Evolutionary conservation across 2,797 vertebrate species (phyloP).

Genomic region (Cynopterus sphinx): DNA sequence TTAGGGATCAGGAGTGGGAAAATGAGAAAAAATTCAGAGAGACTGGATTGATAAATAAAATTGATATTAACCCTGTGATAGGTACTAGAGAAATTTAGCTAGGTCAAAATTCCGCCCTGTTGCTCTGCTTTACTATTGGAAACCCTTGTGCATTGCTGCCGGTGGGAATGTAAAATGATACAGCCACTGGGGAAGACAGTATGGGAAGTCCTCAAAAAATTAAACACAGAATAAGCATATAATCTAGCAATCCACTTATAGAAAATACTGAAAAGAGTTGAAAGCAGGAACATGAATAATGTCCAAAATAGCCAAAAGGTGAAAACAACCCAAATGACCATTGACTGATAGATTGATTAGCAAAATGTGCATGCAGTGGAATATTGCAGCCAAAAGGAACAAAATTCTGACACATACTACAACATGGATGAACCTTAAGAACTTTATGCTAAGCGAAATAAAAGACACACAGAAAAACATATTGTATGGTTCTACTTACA

Average conservation of each 20-base stretch:
- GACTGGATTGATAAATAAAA: not conserved
- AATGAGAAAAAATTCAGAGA: conserved; percentile 8
- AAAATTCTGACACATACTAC: not conserved
- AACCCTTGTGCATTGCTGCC: not conserved
- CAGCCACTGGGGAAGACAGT: not conserved
- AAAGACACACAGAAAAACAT: not conserved
- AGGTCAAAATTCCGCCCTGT: not conserved
- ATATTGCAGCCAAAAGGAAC: not conserved
- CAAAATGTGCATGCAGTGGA: not conserved
- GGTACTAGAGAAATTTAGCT: not conserved
- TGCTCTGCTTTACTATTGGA: not conserved
- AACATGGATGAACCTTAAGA: not conserved
- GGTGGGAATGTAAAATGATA: not conserved
- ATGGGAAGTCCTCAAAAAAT: not conserved
- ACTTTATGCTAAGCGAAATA: not conserved
- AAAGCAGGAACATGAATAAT: not conserved
- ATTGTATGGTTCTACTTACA: not conserved
- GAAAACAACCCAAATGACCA: not conserved
- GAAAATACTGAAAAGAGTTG: not conserved
- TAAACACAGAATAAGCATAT: not conserved
- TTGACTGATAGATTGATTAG: not conserved
- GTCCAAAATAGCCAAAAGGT: conserved; percentile 9
- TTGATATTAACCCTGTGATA: not conserved
- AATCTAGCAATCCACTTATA: not conserved
- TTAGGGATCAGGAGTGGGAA: not conserved